A percentile compares a stretch with the other conserved stretches of the same genome.
Conservation (phyloP, 2,113 vertebrate species). For the Plectropomus leopardus region DNA sequence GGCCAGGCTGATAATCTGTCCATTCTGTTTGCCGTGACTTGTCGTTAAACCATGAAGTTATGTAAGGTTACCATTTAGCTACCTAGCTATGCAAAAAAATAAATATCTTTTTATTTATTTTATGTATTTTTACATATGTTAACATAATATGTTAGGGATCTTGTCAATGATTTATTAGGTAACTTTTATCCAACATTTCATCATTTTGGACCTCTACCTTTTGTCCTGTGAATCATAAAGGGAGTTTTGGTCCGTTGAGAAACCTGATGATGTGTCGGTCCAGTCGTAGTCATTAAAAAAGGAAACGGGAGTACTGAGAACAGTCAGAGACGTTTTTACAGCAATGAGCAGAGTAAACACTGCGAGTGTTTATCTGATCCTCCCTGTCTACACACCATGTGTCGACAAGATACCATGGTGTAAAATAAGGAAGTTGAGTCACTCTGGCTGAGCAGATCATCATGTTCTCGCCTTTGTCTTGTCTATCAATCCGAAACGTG, state of each 20-base stretch:
- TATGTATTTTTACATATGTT: background rate
- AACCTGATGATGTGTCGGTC: constrained; percentile 19
- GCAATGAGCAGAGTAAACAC: constrained; percentile 20
- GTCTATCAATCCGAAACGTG: background rate
- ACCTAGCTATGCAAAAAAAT: background rate
- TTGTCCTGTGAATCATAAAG: constrained; percentile 29
- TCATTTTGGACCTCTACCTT: background rate
- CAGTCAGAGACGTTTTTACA: constrained; percentile 1
- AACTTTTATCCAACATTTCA: background rate
- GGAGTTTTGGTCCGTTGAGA: constrained; percentile 14
- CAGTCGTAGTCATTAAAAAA: constrained; percentile 3
- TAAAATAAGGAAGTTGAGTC: background rate
- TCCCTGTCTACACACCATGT: constrained; percentile 22
- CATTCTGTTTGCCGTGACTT: too few species aligned
- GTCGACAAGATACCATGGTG: background rate
- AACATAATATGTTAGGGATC: background rate
- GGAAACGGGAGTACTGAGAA: constrained; percentile 6
- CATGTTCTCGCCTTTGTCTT: background rate
- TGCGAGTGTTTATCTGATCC: constrained; percentile 34
- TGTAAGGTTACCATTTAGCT: background rate
- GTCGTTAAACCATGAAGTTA: too few species aligned
- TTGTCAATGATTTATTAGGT: background rate
- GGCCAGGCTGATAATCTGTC: too few species aligned
- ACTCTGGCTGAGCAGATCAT: too few species aligned
- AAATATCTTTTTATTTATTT: background rate